These are phyloP conservation scores for Netelia virgata DNA, from an alignment of 2,888 invertebrate genomes.

Conservation along the genomic window DNA sequence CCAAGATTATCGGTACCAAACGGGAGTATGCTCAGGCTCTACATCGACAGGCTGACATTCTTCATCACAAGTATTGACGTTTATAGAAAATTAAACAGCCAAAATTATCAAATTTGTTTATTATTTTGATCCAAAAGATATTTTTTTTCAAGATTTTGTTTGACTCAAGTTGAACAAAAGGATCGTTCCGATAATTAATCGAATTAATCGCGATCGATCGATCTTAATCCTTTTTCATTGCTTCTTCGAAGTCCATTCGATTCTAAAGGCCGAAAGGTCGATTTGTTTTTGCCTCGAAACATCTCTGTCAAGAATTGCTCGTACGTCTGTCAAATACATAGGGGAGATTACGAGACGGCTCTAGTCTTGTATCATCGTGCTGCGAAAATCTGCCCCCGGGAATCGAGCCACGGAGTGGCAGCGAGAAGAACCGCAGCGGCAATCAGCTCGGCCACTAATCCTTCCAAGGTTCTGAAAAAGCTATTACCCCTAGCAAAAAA, in stretches of 20 bases:
- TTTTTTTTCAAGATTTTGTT: no score
- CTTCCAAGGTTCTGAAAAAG: conserved; percentile 68
- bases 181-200: no score
- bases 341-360: conserved; percentile 81
- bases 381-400: conserved; percentile 75
- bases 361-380: conserved; percentile 81
- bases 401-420: conserved; percentile 75
- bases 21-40: conserved; percentile 76
- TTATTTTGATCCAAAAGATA: no score
- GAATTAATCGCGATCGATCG: no score
- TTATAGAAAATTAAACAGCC: neutral
- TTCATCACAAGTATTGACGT: conserved; percentile 73
- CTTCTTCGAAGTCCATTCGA: neutral
- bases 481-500: conserved; percentile 62
- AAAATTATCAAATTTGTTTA: neutral
- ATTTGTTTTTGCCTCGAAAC: neutral
- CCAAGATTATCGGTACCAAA: conserved; percentile 55
- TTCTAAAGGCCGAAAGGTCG: neutral
- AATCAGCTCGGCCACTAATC: conserved; percentile 77
- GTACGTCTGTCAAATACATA: conserved; percentile 47
- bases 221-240: no score
- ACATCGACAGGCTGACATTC: conserved; percentile 78
- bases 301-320: neutral
- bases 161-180: no score
- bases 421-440: conserved; percentile 74